Evolutionary conservation across 2,888 invertebrate species (phyloP), one percentile per base, ranked within the genome.

Genomic region (Tachina lurida): DNA sequence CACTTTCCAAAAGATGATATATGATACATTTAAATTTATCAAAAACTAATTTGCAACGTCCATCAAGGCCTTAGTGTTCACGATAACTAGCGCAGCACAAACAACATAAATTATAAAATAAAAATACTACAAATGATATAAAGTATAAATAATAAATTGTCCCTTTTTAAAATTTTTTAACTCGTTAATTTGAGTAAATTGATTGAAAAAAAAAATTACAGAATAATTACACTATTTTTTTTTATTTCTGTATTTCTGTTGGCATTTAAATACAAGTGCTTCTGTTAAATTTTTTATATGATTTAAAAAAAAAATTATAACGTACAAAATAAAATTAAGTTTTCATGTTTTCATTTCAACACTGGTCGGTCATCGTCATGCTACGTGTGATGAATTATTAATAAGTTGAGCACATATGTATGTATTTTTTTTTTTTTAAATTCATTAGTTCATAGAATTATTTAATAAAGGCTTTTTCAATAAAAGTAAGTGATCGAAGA

Each of bases 141-240:
- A 78, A 52, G 13, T 62, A 70, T 70, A 31, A 70, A 70, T 60
- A 80, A 80, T 80, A 73, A 73, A 80, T 73, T 65, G 65, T 75
- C 39, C 62, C 43, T 60, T 70, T 67, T 49, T 71, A 70, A 74
- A 15, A 70, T 4, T 47, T 62, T 68, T 65, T 22, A 63, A 47
- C 78, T 58, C 45, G 58, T 84, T 80, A 80, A 84, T 79, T 76
- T 65, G 71, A 71, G 71, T 54, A 71, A 71, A 84, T 71, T 84
- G 76, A 76, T 70, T 58, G 39, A 76, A 79, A 75, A 31, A 62
- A 47, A 58, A 75, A 52, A 19, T 22, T 17, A 47, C 3, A 67
- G 19, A 39, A 62, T 74, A 63, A 63, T 60, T 45, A 45, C 13
- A 5, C 8, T 60, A 43, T 10, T 19, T 41, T n/a, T 43, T 63